phyloP scores from a whole-genome alignment of 2,113 vertebrate genomes.

The Lepidothrix coronata region DNA sequence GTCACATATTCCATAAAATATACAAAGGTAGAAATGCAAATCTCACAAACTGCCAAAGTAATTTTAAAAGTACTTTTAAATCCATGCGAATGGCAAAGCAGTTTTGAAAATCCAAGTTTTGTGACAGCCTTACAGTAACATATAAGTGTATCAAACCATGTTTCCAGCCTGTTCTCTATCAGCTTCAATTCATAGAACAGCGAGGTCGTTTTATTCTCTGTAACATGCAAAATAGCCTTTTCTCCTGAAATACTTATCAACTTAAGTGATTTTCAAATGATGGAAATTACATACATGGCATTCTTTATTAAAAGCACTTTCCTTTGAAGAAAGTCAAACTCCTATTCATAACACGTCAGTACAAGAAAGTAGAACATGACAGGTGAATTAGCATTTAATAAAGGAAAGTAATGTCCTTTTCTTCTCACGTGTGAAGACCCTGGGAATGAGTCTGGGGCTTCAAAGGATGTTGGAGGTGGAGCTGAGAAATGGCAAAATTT shows the following conservation, averaged over 20 bases:
- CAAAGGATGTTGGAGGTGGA: not conserved
- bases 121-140: not conserved
- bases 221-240: not conserved
- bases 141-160: not conserved
- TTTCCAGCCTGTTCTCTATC: not conserved
- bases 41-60: not conserved
- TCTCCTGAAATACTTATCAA: not conserved
- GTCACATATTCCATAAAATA: not conserved
- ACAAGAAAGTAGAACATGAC: not conserved
- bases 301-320: not conserved
- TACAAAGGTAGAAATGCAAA: not conserved
- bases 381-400: not conserved
- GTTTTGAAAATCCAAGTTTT: conserved; percentile 23
- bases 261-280: not conserved
- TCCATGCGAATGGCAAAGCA: not conserved
- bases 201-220: not conserved
- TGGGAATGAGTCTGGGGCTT: not conserved
- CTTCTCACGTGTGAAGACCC: not conserved
- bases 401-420: not conserved
- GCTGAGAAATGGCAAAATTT: not conserved
- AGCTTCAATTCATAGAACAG: not conserved
- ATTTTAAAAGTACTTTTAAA: conserved; percentile 19
- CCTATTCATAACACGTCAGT: not conserved
- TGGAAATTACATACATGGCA: not conserved
- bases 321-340: not conserved